Evolutionary conservation across 2,888 invertebrate species (phyloP), one percentile per base, ranked within the genome.

Genomic region (Lasioglossum calceatum): DNA sequence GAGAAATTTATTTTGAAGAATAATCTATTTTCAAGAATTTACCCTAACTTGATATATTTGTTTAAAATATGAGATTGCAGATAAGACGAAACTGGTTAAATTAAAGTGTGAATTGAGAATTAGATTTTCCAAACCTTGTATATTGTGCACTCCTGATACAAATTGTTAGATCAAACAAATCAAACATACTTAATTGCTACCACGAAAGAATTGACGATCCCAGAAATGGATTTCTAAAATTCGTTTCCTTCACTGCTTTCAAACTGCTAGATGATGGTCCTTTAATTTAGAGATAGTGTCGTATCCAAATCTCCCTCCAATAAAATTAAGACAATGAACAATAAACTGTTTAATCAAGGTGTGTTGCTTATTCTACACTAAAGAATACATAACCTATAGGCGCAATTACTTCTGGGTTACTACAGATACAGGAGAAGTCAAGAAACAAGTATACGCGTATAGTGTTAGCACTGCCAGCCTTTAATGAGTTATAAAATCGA

Each of bases 401-500:
- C 14, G 14, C 1, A 27, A 16, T 16, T 61, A 5, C 2, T 5
- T 27, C n/a, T 61, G 61, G 14, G 4, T 61, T 61, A 27, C 27
- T 61, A 27, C 27, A 27, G 27, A 61, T 14, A 23, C 27, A 27
- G 14, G 5, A 27, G 1, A 61, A 27, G 61, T 27, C 27, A 61
- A 61, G 61, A 61, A 61, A 14, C 61, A 61, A 27, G 8, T 27
- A 27, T 16, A 27, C 61, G 3, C 19, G 67, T 67, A 67, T 19
- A 36, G 19, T 19, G 36, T 67, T 36, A 19, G 32, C 19, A 36
- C 19, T 67, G 36, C 19, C 19, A 36, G 14, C 7, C 67, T 36
- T 67, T 36, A 67, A 67, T 36, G 36, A 67, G 67, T 67, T 67
- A 36, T 67, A 67, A 67, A 67, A 67, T 67, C 36, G 67, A 27